Base-by-base conservation (phyloP, 1,140 invertebrate species). In the Tribolium madens region DNA sequence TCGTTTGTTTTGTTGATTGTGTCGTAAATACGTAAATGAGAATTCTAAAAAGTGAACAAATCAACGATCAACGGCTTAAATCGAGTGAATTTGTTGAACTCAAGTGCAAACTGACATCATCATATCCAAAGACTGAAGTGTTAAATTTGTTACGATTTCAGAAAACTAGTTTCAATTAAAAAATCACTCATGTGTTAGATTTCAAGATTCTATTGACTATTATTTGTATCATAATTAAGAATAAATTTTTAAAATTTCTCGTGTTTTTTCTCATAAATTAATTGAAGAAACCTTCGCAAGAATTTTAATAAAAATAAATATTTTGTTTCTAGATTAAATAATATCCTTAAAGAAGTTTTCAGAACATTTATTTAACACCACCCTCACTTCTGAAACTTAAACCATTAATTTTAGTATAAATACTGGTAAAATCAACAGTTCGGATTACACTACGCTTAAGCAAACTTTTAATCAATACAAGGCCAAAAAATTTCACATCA, bases 101-200 rank as follows among this genome's bases (percentile, higher is more conserved):
- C 18, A 47, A 26, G 70, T 72, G 47, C 70, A 12, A 71, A 71
- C 15, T n/a, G 6, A 60, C 57, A 76, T 71, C 64, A 64, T 71
- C 76, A 77, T 77, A 77, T 77, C 76, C 53, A 73, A 77, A 77
- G 76, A 77, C 76, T 77, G 76, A 77, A 72, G 70, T 72, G 70
- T 72, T 72, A 52, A 72, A 48, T 72, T 72, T 72, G 70, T 72
- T 72, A 72, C 70, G 9, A 72, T 47, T 72, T 72, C 46, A 52
- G 26, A 72, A 71, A 47, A 26, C 48, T 72, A 72, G 70, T 72
- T 47, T 72, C 36, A 72, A 72, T 50, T 47, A 48, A 17, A 71
- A 47, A 71, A 71, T 71, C n/a, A 71, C 53, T 36, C 17, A 64
- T 64, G 57, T 64, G 57, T 64, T 64, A 64, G 21, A 15, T 13